These are phyloP conservation scores for Campopleginae sp. DNA, from an alignment of 2,888 invertebrate species.

Conservation along the genomic window DNA sequence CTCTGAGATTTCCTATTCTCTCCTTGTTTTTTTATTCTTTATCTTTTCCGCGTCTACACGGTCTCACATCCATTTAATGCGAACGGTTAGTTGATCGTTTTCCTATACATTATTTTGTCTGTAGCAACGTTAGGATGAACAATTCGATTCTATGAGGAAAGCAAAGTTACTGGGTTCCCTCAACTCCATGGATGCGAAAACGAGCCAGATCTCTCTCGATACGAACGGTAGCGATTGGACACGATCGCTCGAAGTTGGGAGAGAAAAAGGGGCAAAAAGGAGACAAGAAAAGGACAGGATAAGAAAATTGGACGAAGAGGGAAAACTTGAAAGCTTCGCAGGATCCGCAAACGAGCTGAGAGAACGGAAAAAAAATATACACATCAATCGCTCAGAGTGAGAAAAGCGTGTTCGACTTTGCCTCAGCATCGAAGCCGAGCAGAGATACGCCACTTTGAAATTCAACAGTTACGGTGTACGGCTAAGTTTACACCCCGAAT, in stretches of 20 bases:
- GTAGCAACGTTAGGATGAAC: constrained; percentile 9
- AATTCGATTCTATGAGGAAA: background rate
- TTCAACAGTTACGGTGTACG: background rate
- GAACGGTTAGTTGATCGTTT: constrained; percentile 1
- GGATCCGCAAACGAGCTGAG: constrained; percentile 31
- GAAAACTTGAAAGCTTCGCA: constrained; percentile 24
- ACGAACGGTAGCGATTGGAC: constrained; percentile 20
- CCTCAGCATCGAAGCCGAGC: background rate
- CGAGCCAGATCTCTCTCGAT: background rate
- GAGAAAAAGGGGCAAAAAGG: constrained; percentile 19
- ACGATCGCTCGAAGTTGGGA: background rate
- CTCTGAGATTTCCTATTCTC: background rate
- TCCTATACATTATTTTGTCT: background rate
- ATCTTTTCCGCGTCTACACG: background rate
- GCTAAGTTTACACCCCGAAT: constrained; percentile 17
- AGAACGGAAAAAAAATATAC: background rate
- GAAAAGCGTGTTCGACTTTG: background rate
- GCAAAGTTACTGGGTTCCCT: constrained; percentile 9
- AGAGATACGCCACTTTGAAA: background rate
- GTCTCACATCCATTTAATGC: constrained; percentile 35
- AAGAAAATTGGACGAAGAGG: constrained; percentile 8
- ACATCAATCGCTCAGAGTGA: background rate
- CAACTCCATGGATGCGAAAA: constrained; percentile 13
- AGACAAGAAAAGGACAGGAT: constrained; percentile 14
- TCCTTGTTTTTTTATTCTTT: background rate